Base-by-base conservation (phyloP, 1,140 invertebrate genomes). In the Hormaphis cornu region DNA sequence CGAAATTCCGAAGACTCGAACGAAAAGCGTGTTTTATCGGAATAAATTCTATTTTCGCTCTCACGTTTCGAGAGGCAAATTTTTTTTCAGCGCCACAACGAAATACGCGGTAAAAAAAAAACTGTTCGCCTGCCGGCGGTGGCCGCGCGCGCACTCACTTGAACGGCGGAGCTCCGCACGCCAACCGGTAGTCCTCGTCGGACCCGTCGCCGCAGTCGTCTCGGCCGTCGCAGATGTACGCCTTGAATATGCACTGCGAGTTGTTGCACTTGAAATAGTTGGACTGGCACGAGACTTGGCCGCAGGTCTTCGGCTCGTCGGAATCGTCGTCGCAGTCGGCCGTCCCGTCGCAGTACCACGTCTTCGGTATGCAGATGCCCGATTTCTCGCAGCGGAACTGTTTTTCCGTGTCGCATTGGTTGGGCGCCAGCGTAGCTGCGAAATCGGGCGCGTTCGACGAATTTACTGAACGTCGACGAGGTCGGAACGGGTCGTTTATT, bases 161-260 rank as follows among this genome's bases (percentile, higher is more conserved):
- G 72, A 78, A 89, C 3, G 84, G 83, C 5, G 89, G 89, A 24
- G 87, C 83, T 2, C 83, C 83, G 74, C 89, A 91, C 12, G 89
- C 89, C 74, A 90, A 89, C 1, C 81, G 74, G 10, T 78, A 76
- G 46, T 92, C 87, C 80, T 99, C 97, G 78, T 99, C 96, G 0
- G 89, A 92, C 54, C 86, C 86, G 78, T 98, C 96, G 0, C 90
- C 91, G 77, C 97, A 99, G 78, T 98, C 95, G 77, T 97, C 89
- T 73, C 89, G 87, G 0, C 93, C 93, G 77, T 99, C 95, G 79
- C 97, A 99, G 28, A 98, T 89, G 79, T 95, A 94, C 0, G 92
- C 87, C 75, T 91, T 91, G 78, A 93, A 93, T 1, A 99, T 86
- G 77, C 96, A 99, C 22, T 89, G 86, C 0, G 85, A 86, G 78